Percentiles rank a stretch among this genome's conserved stretches.
Evolutionary conservation across 2,888 invertebrate genomes (phyloP).

Genomic region (Eustalomyia histrio): DNA sequence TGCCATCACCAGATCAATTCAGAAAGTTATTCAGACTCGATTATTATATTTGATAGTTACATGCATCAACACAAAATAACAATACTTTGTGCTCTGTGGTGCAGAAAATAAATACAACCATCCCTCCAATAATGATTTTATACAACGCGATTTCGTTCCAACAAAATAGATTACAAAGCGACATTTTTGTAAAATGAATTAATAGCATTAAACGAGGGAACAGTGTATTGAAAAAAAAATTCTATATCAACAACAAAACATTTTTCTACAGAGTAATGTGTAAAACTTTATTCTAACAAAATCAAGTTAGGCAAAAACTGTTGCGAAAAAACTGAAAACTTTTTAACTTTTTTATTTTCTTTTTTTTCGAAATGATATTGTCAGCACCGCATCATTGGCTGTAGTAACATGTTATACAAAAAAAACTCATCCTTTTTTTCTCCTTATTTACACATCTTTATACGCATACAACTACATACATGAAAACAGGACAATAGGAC

Average conservation of each 20-base stretch:
- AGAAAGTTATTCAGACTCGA: too few relatives aligned
- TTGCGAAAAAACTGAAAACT: background rate
- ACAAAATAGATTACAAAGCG: too few relatives aligned
- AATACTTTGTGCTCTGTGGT: too few relatives aligned
- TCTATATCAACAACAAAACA: background rate
- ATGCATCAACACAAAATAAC: too few relatives aligned
- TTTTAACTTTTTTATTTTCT: background rate
- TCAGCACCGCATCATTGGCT: slow-evolving; percentile 1
- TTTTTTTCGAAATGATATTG: slow-evolving; percentile 1
- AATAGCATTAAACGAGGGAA: too few relatives aligned
- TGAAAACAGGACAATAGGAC: slow-evolving; percentile 3
- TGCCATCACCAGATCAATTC: too few relatives aligned
- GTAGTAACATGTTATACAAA: background rate
- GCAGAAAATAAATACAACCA: too few relatives aligned
- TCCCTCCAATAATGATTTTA: too few relatives aligned
- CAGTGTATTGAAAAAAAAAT: too few relatives aligned
- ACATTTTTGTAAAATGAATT: too few relatives aligned
- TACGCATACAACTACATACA: slow-evolving; percentile 1
- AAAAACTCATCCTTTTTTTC: background rate
- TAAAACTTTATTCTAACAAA: background rate
- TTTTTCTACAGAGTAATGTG: background rate
- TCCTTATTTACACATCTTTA: background rate
- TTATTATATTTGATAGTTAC: too few relatives aligned
- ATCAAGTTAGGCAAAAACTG: background rate
- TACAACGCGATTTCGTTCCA: too few relatives aligned